phyloP scores from a whole-genome alignment of 2,797 vertebrate genomes.

The Rhabdophis nuchalis region DNA sequence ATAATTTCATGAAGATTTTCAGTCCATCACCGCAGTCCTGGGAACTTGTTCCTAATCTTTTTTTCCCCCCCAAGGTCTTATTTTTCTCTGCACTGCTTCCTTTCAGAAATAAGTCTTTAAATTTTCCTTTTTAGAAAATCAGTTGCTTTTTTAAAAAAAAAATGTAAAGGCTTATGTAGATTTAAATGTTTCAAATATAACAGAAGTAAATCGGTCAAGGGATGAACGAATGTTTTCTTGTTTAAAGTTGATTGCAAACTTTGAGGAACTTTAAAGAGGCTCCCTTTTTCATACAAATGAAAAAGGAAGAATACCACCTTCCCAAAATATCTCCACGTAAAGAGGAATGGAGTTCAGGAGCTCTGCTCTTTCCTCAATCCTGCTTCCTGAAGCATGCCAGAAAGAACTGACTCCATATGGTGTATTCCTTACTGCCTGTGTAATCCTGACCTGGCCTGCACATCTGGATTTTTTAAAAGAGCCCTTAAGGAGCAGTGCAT shows the following conservation, averaged over 20 bases:
- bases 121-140: neutral
- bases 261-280: too few species aligned
- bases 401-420: neutral
- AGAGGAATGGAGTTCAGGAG: neutral
- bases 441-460: neutral
- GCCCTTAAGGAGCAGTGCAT: neutral
- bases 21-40: neutral
- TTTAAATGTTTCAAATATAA: neutral
- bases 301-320: neutral
- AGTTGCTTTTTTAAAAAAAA: neutral
- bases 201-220: neutral
- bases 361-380: neutral
- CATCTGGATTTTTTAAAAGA: neutral
- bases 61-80: neutral
- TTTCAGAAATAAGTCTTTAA: neutral
- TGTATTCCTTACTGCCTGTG: neutral
- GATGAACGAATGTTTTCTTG: neutral
- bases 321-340: neutral
- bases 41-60: neutral
- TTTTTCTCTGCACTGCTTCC: neutral
- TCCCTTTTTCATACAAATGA: neutral
- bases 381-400: neutral
- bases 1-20: neutral
- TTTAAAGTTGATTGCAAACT: neutral
- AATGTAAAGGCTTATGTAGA: neutral